Conservation (phyloP, 2,797 vertebrate genomes). For the Megalops cyprinoides region DNA sequence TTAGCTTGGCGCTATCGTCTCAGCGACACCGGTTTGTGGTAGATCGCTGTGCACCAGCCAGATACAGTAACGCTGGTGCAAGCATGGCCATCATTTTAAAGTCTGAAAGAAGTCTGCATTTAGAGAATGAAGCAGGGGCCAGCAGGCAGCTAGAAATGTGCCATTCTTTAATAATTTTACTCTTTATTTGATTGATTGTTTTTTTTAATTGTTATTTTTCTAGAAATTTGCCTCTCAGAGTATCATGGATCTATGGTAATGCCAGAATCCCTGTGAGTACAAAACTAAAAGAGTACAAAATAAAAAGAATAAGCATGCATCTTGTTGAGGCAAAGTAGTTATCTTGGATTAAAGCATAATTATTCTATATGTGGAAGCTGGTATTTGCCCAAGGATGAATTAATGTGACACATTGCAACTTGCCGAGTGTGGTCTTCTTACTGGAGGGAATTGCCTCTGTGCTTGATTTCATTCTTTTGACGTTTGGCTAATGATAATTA, state of each 20-base stretch:
- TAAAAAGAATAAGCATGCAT: conserved; percentile 22
- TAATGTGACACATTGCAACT: conserved; percentile 28
- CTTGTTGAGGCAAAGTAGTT: conserved; percentile 35
- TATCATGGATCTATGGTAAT: neutral
- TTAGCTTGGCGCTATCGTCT: too few species aligned
- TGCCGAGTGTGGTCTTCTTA: conserved; percentile 26
- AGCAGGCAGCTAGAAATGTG: too few species aligned
- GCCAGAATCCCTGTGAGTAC: neutral
- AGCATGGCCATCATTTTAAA: too few species aligned
- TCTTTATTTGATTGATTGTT: too few species aligned
- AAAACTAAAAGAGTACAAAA: neutral
- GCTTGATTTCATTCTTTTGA: conserved; percentile 44
- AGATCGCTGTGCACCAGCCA: too few species aligned
- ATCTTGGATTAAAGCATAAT: conserved; percentile 40
- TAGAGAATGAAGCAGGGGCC: too few species aligned
- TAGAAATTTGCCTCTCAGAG: neutral
- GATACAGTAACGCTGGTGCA: too few species aligned
- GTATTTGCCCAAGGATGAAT: conserved; percentile 36
- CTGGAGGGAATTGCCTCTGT: conserved; percentile 33
- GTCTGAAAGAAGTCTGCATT: too few species aligned
- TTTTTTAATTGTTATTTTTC: too few species aligned
- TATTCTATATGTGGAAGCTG: conserved; percentile 27
- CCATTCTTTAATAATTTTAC: too few species aligned
- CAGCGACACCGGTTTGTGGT: too few species aligned
- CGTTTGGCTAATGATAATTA: conserved; percentile 56